Evolutionary conservation across 2,113 vertebrate species (phyloP), one percentile per base, ranked within the genome.

Genomic region (Paratilapia polleni): DNA sequence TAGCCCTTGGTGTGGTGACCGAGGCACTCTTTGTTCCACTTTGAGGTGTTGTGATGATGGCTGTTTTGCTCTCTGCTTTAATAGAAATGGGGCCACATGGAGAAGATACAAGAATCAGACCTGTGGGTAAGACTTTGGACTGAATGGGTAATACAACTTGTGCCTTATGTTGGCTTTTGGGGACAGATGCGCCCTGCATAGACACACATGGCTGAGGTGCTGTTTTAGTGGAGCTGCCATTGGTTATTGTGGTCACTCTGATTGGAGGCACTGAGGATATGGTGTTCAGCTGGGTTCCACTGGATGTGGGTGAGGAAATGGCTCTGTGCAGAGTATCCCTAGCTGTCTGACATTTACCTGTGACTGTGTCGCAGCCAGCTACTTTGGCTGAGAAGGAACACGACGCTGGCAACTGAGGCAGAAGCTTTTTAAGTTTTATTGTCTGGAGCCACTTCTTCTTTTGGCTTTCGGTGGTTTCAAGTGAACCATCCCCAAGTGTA

Each of bases 261-360:
- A 88, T 54, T 56, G 77, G 87, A 95, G 94, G 91, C 92, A 94
- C 90, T 89, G 91, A 90, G 84, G 90, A 88, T 60, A 73, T 88
- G 80, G 58, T 87, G 84, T 92, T 87, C 20, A 87, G 61, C 49
- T 49, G 85, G 63, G 86, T 73, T 60, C 85, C 86, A 52, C 82
- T 84, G 56, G 81, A 66, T 78, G 87, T 83, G 34, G 79, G 10
- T 36, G 89, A 84, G 87, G 90, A 85, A 87, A 89, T 49, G 11
- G 73, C 62, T 77, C 66, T 47, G 26, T 68, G 88, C 83, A 82
- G 68, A 58, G 80, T 84, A 77, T 78, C 77, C 47, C 58, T 82
- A 12, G 19, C 31, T 22, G 80, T n/a, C 20, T 77, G 64, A 47
- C 34, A 54, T 82, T 86, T 92, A 4, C 76, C 64, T 19, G 63